Evolutionary conservation across 2,888 invertebrate species (phyloP), one percentile per base, ranked within the genome.

Genomic region (Gymnoscelis rufifasciata): DNA sequence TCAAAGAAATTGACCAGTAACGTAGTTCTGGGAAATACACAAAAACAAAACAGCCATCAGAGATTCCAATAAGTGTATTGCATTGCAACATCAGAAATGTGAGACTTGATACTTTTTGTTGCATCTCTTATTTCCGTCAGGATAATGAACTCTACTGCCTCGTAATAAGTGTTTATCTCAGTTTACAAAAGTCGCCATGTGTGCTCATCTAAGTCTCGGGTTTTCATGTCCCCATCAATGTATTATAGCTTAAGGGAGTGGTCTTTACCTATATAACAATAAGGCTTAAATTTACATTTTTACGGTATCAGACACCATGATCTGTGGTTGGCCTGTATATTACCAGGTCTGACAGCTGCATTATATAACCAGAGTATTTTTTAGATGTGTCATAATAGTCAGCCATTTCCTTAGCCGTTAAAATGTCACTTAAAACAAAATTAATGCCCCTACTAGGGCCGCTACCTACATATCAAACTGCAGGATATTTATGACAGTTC

Each of bases 71-170:
- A 59, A 62, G 53, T 59, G 56, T 59, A 64, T 63, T 51, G 53
- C 63, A 64, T 63, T 51, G 53, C 63, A 57, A 61, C 57, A 56
- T 54, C 50, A 50, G 70, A 78, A 77, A 78, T 75, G 73, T 63
- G 67, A 78, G 70, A 66, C 65, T 59, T 64, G 31, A 66, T 57
- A 73, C 66, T 82, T 83, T 80, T 82, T 57, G 52, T 41, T 52
- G 43, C 57, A 56, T 56, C 60, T 64, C 65, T 2, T 15, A 11
- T 35, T 35, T 19, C 10, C n/a, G 3, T 8, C 26, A 35, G 6
- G 19, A n/a, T 19, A 35, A 19, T 35, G 19, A 10, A 55, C 47
- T 56, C 52, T 70, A 64, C 24, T 12, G 0, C 37, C 8, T 35
- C 31, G 11, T 0, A n/a, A 42, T 66, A 60, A 60, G 57, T 44